These are phyloP conservation scores for Quadroppia sp. DNA, from an alignment of 2,888 invertebrate species.

Conservation along the genomic window DNA sequence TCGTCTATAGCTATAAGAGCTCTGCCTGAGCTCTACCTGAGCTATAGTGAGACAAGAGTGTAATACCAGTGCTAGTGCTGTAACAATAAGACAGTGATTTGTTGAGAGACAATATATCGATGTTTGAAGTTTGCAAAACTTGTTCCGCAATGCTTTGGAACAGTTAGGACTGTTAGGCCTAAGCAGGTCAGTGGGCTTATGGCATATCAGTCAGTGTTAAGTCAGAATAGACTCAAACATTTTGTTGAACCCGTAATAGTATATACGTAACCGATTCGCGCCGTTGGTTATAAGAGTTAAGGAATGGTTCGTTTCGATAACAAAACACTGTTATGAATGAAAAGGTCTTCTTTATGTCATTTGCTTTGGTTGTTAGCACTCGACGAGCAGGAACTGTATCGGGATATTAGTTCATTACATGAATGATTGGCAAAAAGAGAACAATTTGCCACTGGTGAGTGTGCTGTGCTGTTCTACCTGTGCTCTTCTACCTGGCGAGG, in stretches of 20 bases:
- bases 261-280: conserved; percentile 34
- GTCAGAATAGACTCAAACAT: background rate
- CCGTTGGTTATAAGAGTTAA: background rate
- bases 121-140: no score
- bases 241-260: conserved; percentile 25
- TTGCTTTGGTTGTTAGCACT: conserved; percentile 28
- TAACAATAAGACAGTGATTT: no score
- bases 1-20: no score
- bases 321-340: background rate
- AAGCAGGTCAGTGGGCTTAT: conserved; percentile 23
- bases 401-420: conserved; percentile 35
- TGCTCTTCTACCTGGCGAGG: no score
- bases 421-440: no score
- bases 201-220: no score
- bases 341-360: conserved; percentile 27
- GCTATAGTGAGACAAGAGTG: background rate
- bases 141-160: no score
- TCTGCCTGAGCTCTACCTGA: no score
- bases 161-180: background rate
- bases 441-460: no score
- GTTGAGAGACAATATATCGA: no score
- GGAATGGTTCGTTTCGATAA: conserved; percentile 26
- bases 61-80: background rate
- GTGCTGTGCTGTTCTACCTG: no score
- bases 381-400: conserved; percentile 35